Base-by-base conservation (phyloP, 2,113 vertebrate genomes). In the Vidua chalybeata region DNA sequence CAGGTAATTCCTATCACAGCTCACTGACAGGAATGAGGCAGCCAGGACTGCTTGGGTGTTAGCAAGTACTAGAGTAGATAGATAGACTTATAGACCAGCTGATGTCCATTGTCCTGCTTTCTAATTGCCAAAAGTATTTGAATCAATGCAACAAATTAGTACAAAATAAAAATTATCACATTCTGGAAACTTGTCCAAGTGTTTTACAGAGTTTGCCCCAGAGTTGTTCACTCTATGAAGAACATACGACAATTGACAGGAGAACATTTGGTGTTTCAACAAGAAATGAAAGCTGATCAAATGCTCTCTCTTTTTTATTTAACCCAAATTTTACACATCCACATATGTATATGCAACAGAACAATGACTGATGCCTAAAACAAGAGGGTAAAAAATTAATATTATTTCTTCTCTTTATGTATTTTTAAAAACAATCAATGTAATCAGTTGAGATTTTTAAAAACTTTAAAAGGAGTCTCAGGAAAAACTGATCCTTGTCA, bases 401-500 rank as follows among this genome's bases (percentile, higher is more conserved):
- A 7, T 22, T 3, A 17, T 61, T 80, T 66, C 8, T 67, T 27
- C 15, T 84, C 15, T 73, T 55, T 5, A 27, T 0, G 0, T 75
- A 37, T 58, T 58, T 62, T 63, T 22, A 12, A 68, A 82, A 88
- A 7, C 8, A 82, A 55, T 33, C n/a, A 24, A 33, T 46, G 4
- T 15, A 27, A 46, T 46, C 1, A 0, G 7, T 41, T 56, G 13
- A 55, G 15, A 67, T 69, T 37, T 82, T 79, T 37, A 21, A 82
- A 82, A 94, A 66, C 3, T 8, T 11, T 54, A 26, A 59, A 62
- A 86, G 26, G 4, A 76, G 71, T 11, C 33, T 66, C 33, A 62
- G 35, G 30, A 73, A 78, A 92, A 90, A n/a, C 4, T 54, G 4
- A 35, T 80, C 9, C 49, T 80, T 58, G 3, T 28, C 37, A 72